Conservation (phyloP, 2,888 invertebrate species). For the Autographa pulchrina region DNA sequence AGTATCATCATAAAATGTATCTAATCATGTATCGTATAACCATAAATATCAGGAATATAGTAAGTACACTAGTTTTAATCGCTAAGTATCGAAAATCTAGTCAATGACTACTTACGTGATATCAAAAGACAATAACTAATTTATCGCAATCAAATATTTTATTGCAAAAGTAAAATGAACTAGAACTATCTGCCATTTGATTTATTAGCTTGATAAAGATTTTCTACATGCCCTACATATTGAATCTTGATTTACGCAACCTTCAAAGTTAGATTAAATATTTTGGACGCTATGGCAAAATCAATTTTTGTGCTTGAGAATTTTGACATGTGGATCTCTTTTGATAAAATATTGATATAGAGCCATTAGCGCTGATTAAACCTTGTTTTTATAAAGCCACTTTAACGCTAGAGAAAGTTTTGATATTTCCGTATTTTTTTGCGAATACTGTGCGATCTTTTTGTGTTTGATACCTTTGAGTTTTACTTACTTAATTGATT, state of each 20-base stretch:
- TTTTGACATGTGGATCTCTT: not conserved
- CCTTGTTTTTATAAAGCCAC: no score
- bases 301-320: not conserved
- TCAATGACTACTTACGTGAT: slow-evolving; percentile 65
- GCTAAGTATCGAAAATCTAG: slow-evolving; percentile 60
- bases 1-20: not conserved
- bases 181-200: slow-evolving; percentile 30
- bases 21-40: not conserved
- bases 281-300: not conserved
- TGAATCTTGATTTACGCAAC: slow-evolving; percentile 23
- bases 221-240: slow-evolving; percentile 36
- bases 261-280: slow-evolving; percentile 31
- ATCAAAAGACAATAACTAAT: slow-evolving; percentile 45
- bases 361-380: no score
- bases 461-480: no score
- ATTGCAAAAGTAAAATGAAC: slow-evolving; percentile 37
- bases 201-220: slow-evolving; percentile 28
- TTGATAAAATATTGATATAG: not conserved
- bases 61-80: slow-evolving; percentile 10
- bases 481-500: not conserved
- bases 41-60: not conserved
- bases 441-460: no score
- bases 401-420: no score
- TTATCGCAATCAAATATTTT: slow-evolving; percentile 18
- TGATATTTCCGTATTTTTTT: no score